Evolutionary conservation across 2,113 vertebrate species (phyloP), one percentile per base, ranked within the genome.

Genomic region (Cariama cristata): DNA sequence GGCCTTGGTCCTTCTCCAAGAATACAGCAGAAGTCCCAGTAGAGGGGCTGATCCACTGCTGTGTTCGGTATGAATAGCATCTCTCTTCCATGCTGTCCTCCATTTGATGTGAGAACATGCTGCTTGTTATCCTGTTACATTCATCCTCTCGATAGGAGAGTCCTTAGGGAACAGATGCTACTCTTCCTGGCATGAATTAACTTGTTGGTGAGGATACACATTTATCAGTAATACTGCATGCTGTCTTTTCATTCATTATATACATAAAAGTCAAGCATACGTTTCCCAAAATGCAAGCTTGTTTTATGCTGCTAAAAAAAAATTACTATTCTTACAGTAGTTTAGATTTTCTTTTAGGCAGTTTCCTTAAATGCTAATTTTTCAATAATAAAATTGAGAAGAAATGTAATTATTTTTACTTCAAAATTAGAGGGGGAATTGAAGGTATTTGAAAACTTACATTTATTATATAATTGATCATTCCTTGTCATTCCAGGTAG

Each of bases 261-360:
- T 14, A 14, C 22, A 6, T 56, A 44, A 12, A 60, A 67, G 79
- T 59, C 49, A 73, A 12, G 30, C 33, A 18, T 5, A 2, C 55
- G 4, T 4, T 85, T 87, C 69, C 45, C 58, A 68, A 45, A 71
- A 75, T 33, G 21, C 12, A 4, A 67, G 49, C 49, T 88, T 67
- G 24, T 72, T 75, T 74, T 32, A 68, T 88, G 58, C 81, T 79
- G 44, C 32, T 81, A 71, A 82, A 86, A 83, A 80, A 63, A 47
- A 47, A 9, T 9, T 9, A 63, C 8, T 6, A 23, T 73, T 76
- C 72, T 63, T 52, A 66, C 55, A 4, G 42, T 66, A 72, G 58
- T 89, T 97, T 74, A 96, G 63, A n/a, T 75, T 73, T 76, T 63
- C 68, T 95, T 77, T 72, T 83, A 86, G 92, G 90, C n/a, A 75